Evolutionary conservation across 2,888 invertebrate genomes (phyloP).

Genomic region (Melieria picta): DNA sequence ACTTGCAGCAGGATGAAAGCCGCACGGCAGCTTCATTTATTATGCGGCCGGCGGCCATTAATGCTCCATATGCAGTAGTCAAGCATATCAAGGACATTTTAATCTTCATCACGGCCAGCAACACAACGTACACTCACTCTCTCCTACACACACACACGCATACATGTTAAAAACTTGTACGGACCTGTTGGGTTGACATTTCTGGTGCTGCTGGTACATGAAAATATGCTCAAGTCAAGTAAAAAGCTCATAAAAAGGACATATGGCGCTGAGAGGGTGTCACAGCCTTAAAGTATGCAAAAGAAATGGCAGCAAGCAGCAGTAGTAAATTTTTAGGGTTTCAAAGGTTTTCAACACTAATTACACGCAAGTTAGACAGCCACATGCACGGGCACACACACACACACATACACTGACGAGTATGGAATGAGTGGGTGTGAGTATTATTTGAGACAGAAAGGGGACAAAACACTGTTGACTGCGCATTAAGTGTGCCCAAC

Average conservation of each 20-base stretch:
- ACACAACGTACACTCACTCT: neutral
- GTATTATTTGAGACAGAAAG: no score
- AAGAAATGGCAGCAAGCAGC: slow-evolving; percentile 24
- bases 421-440: no score
- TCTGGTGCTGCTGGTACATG: slow-evolving; percentile 31
- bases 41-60: slow-evolving; percentile 57
- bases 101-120: slow-evolving; percentile 29
- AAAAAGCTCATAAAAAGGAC: neutral
- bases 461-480: no score
- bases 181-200: slow-evolving; percentile 14
- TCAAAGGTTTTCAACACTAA: slow-evolving; percentile 45
- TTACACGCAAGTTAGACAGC: slow-evolving; percentile 47
- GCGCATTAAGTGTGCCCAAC: no score
- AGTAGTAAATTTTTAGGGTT: slow-evolving; percentile 1
- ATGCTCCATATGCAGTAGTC: slow-evolving; percentile 33
- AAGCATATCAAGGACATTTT: slow-evolving; percentile 34
- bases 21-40: slow-evolving; percentile 52
- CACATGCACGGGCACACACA: no score
- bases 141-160: neutral
- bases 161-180: slow-evolving; percentile 16
- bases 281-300: slow-evolving; percentile 43
- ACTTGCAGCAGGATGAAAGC: neutral
- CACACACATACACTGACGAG: no score
- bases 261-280: neutral
- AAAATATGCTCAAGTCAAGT: slow-evolving; percentile 39